Evolutionary conservation across 1,140 invertebrate genomes (phyloP).

Genomic region (Drosophila sp.): DNA sequence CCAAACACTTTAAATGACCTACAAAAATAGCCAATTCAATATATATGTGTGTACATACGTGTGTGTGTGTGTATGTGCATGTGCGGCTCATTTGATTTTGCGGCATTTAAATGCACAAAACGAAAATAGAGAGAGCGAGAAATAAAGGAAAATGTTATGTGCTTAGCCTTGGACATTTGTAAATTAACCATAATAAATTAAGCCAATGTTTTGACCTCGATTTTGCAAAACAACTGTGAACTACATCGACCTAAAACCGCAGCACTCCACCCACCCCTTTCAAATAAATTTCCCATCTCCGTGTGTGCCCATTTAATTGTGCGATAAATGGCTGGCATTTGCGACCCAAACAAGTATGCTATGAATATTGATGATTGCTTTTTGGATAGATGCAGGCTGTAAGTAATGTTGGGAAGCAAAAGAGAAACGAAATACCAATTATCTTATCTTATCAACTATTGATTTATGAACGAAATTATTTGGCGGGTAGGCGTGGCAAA

Average conservation of each 20-base stretch:
- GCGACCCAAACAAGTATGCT: conserved; percentile 58
- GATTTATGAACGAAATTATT: conserved; percentile 39
- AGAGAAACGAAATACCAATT: neutral
- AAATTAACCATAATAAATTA: conserved; percentile 75
- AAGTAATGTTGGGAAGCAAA: neutral
- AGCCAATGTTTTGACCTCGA: conserved; percentile 45
- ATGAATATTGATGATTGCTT: conserved; percentile 22
- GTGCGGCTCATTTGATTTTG: conserved; percentile 3
- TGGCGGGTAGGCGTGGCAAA: conserved; percentile 30
- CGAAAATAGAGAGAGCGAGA: neutral
- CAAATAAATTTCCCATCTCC: neutral
- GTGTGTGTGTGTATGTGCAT: neutral
- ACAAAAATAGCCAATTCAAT: conserved; percentile 53
- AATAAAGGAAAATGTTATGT: conserved; percentile 15
- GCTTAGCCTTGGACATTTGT: conserved; percentile 65
- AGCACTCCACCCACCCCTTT: conserved; percentile 1
- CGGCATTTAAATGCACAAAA: conserved; percentile 51
- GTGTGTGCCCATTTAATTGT: conserved; percentile 32
- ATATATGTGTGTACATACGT: neutral
- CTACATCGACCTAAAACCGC: conserved; percentile 1
- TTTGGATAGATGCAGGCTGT: conserved; percentile 4
- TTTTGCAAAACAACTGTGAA: conserved; percentile 12
- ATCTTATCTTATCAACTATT: conserved; percentile 67
- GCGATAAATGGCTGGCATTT: conserved; percentile 31
- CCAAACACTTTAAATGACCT: conserved; percentile 42